Base-by-base conservation (phyloP, 2,113 vertebrate genomes). In the Perca fluviatilis region DNA sequence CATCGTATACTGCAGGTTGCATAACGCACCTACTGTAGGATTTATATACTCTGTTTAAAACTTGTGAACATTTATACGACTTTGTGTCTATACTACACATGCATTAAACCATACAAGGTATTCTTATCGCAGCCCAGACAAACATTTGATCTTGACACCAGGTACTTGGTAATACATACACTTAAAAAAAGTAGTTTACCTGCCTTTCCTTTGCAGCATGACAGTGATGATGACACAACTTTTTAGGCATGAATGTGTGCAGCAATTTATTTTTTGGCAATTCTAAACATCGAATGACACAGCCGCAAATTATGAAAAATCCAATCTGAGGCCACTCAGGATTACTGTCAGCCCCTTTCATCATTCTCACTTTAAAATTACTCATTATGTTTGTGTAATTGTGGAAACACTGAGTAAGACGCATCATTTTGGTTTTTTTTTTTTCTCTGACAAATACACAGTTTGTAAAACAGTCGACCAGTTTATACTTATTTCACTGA, bases 1-100 rank as follows among this genome's bases (percentile, higher is more conserved):
- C 14, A 63, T 47, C 7, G 3, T 62, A 3, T 25, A 27, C 43
- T 33, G 14, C 54, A 27, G 43, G 58, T 91, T 92, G 67, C 84
- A 80, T 83, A 93, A 92, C 15, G 3, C 51, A 77, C n/a, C 40
- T 0, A 43, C 10, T 43, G 65, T 53, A 85, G 73, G 47, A 64
- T 47, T 84, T 15, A 75, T 64, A 33, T 47, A 13, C 50, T 82
- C 11, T 11, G 6, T 79, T 70, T 36, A 56, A 61, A 53, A 62
- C 30, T 2, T 51, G 9, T 21, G 10, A 74, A 0, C 2, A 8
- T 36, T 62, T 6, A 16, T 33, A 16, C 0, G 16, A 57, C 15
- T 51, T 58, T 51, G 1, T 64, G 12, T 51, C 3, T 16, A 40
- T 36, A 25, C 36, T 54, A 12, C 4, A 50, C 13, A 50, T 50